These are phyloP conservation scores for Oscheius sp. DNA, from an alignment of 2,888 invertebrate species.

Conservation along the genomic window DNA sequence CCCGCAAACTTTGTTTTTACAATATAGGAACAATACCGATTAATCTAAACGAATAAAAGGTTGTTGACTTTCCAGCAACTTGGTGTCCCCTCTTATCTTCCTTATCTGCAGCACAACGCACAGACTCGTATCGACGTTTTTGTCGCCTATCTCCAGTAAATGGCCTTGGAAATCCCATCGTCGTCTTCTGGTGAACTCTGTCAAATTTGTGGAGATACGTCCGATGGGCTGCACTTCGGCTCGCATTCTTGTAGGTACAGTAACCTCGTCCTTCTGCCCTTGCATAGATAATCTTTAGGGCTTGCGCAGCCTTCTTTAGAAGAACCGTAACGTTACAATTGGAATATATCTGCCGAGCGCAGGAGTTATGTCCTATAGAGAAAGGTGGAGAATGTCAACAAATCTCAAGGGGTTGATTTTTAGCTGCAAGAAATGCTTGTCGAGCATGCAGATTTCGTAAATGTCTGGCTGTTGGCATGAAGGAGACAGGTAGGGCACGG, in stretches of 20 bases:
- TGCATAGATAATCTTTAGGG: constrained; percentile 40
- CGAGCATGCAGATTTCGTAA: constrained; percentile 65
- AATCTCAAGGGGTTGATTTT: constrained; percentile 37
- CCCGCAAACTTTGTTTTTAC: no score
- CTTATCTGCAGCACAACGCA: constrained; percentile 17
- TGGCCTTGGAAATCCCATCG: background rate
- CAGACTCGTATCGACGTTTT: constrained; percentile 29
- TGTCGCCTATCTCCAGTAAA: background rate
- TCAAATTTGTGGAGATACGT: constrained; percentile 29
- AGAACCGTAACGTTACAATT: constrained; percentile 68
- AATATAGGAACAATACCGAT: no score
- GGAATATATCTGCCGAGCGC: constrained; percentile 61
- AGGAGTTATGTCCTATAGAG: constrained; percentile 60
- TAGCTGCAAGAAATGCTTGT: constrained; percentile 69
- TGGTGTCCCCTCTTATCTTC: constrained; percentile 27
- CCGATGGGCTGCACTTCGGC: constrained; percentile 37
- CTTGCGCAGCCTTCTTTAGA: constrained; percentile 67
- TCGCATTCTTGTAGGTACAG: constrained; percentile 28
- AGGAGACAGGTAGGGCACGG: constrained; percentile 53
- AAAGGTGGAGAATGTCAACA: constrained; percentile 52
- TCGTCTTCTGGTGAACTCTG: constrained; percentile 13
- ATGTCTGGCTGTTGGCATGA: constrained; percentile 67
- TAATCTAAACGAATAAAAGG: background rate
- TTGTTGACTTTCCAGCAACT: constrained; percentile 17
- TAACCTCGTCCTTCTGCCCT: background rate